Percentiles rank a stretch among this genome's conserved stretches.
These are phyloP conservation scores for Leptinotarsa lineolata DNA, from an alignment of 1,140 invertebrate genomes.

Conservation along the genomic window DNA sequence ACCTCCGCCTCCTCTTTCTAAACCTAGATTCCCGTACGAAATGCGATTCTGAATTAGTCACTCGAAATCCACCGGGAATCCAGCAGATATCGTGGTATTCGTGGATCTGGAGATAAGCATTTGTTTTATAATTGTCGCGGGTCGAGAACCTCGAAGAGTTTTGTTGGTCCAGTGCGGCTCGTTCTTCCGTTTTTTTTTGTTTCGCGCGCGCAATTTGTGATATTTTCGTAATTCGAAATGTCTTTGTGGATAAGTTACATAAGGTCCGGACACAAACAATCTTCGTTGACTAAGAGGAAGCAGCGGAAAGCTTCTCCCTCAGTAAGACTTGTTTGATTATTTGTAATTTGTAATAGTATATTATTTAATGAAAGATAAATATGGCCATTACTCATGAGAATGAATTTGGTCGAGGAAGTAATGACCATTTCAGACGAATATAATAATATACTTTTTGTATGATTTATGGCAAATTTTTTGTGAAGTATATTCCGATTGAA, in stretches of 20 bases:
- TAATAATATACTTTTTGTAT: too few species aligned
- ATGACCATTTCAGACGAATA: too few species aligned
- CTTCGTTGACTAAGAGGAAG: slow-evolving; percentile 25
- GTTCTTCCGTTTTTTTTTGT: not conserved
- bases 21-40: not conserved
- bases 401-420: too few species aligned
- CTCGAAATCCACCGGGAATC: not conserved
- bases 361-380: too few species aligned
- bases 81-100: not conserved
- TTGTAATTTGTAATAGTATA: too few species aligned
- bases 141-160: not conserved
- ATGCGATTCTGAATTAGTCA: not conserved
- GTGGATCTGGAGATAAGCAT: not conserved
- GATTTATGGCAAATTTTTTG: too few species aligned
- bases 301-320: slow-evolving; percentile 22
- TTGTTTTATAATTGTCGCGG: not conserved
- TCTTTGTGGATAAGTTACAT: slow-evolving; percentile 59
- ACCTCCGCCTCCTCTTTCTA: not conserved
- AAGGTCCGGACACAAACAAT: slow-evolving; percentile 38
- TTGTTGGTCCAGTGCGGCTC: not conserved
- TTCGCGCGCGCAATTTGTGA: not conserved
- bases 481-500: too few species aligned
- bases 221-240: slow-evolving; percentile 46
- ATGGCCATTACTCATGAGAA: too few species aligned
- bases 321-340: slow-evolving; percentile 1